Evolutionary conservation across 2,888 invertebrate species (phyloP).

Genomic region (Dryocosmus kuriphilus): DNA sequence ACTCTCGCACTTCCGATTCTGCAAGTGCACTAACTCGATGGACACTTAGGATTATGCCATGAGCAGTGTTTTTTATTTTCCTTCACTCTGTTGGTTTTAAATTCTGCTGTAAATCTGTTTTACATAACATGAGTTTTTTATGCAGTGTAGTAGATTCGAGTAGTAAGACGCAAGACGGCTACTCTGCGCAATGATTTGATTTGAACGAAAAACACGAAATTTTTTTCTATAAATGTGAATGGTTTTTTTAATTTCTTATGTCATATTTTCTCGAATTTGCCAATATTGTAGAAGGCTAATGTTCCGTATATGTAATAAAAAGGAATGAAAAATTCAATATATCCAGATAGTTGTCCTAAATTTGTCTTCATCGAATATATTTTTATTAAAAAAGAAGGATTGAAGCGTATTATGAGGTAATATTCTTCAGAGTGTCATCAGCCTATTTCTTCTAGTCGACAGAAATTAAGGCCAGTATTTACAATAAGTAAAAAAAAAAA

Average conservation of each 20-base stretch:
- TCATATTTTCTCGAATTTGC: slow-evolving; percentile 71
- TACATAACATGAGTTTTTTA: slow-evolving; percentile 62
- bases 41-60: background rate
- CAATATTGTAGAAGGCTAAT: slow-evolving; percentile 73
- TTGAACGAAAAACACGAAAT: background rate
- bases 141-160: slow-evolving; percentile 49
- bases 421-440: background rate
- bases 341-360: background rate
- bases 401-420: background rate
- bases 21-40: slow-evolving; percentile 5
- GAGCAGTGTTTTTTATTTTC: slow-evolving; percentile 56
- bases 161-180: background rate
- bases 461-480: slow-evolving; percentile 44
- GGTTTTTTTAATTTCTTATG: slow-evolving; percentile 70
- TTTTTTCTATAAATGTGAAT: background rate
- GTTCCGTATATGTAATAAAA: slow-evolving; percentile 75
- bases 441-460: background rate
- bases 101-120: slow-evolving; percentile 57
- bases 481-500: background rate
- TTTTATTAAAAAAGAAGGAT: slow-evolving; percentile 16
- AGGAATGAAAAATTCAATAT: slow-evolving; percentile 56
- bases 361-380: background rate
- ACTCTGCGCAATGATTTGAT: slow-evolving; percentile 16
- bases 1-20: background rate
- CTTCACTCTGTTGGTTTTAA: slow-evolving; percentile 59